phyloP scores from a whole-genome alignment of 1,140 invertebrate genomes.

The Metaphire vulgaris region DNA sequence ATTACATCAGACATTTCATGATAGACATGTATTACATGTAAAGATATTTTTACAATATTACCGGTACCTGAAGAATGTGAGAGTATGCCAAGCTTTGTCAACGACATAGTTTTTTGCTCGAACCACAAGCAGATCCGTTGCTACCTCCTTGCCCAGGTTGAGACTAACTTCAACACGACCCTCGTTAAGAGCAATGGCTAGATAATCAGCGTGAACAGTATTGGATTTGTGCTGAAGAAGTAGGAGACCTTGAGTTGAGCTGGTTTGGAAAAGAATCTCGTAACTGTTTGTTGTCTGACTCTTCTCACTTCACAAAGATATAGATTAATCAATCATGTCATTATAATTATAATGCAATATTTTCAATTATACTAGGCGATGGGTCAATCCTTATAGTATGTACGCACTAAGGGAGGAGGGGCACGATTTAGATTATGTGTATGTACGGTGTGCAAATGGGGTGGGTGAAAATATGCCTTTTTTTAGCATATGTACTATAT shows the following conservation, averaged over 20 bases:
- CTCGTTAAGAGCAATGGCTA: conserved; percentile 59
- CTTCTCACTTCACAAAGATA: conserved; percentile 53
- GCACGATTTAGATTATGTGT: too few relatives aligned
- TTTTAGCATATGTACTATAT: too few relatives aligned
- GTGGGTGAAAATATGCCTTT: too few relatives aligned
- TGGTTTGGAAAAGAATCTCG: conserved; percentile 65
- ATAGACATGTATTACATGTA: too few relatives aligned
- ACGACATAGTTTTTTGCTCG: conserved; percentile 60
- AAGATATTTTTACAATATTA: conserved; percentile 33
- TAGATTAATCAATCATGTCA: too few relatives aligned
- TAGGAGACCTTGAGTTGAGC: conserved; percentile 61
- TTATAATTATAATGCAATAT: too few relatives aligned
- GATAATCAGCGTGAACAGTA: conserved; percentile 56
- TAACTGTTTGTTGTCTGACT: conserved; percentile 65
- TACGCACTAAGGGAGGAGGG: too few relatives aligned
- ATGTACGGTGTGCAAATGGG: too few relatives aligned
- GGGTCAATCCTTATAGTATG: too few relatives aligned
- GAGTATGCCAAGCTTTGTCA: conserved; percentile 68
- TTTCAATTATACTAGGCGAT: too few relatives aligned
- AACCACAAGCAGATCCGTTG: conserved; percentile 53
- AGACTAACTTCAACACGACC: conserved; percentile 61
- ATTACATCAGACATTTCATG: too few relatives aligned
- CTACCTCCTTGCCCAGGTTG: conserved; percentile 60
- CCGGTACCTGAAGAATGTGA: conserved; percentile 54
- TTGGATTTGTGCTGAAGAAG: conserved; percentile 62